Evolutionary conservation across 2,888 invertebrate genomes (phyloP).

Genomic region (Latrodectus hesperus): DNA sequence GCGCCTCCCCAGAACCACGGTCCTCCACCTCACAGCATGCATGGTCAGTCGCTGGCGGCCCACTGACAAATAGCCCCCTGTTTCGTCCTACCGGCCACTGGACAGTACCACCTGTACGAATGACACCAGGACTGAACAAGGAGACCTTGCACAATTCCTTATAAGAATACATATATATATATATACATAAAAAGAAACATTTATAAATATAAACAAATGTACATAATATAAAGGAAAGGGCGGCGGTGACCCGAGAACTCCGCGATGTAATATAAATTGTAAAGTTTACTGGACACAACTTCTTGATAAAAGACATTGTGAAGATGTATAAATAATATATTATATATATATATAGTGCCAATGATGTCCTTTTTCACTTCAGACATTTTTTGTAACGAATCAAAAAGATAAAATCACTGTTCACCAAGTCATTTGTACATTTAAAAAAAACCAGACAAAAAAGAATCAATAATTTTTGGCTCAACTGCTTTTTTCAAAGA

Average conservation of each 20-base stretch:
- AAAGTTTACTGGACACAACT: conserved; percentile 21
- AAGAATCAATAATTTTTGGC: conserved; percentile 15
- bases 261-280: conserved; percentile 48
- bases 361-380: conserved; percentile 67
- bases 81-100: conserved; percentile 57
- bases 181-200: conserved; percentile 45
- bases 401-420: conserved; percentile 39
- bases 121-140: conserved; percentile 32
- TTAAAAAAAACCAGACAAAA: not conserved
- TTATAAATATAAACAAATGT: conserved; percentile 40
- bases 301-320: conserved; percentile 18
- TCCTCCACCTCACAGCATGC: conserved; percentile 80
- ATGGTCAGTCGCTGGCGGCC: conserved; percentile 75
- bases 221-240: conserved; percentile 7
- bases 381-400: conserved; percentile 42
- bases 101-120: conserved; percentile 44
- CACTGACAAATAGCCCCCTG: conserved; percentile 71
- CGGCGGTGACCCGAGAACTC: conserved; percentile 10
- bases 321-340: conserved; percentile 58
- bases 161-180: conserved; percentile 34
- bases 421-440: conserved; percentile 60
- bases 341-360: conserved; percentile 66
- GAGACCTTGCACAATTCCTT: conserved; percentile 18
- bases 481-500: conserved; percentile 47
- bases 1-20: conserved; percentile 78